Conservation (phyloP, 2,113 vertebrate genomes). For the Perccottus glenii region DNA sequence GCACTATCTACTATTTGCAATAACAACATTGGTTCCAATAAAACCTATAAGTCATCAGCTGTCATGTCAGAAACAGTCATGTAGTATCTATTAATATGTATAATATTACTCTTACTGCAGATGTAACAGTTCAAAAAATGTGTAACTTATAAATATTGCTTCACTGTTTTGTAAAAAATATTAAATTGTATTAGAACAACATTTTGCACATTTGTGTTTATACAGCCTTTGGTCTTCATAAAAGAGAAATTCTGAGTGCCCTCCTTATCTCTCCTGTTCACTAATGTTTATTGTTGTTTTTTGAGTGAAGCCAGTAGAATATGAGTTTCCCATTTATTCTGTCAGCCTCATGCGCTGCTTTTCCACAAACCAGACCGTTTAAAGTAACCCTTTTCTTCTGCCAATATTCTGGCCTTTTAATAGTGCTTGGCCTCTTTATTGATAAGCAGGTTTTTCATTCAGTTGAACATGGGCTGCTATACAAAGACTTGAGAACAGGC, state of each 20-base stretch:
- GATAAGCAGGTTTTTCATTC: constrained; percentile 72
- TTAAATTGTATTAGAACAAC: too few relatives aligned
- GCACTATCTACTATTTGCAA: too few relatives aligned
- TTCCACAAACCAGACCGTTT: constrained; percentile 41
- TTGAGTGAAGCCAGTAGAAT: constrained; percentile 17
- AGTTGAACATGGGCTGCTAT: constrained; percentile 46
- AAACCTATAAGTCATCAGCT: too few relatives aligned
- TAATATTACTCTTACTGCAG: too few relatives aligned
- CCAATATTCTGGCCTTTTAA: constrained; percentile 55
- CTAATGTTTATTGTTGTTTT: constrained; percentile 35
- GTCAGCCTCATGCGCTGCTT: constrained; percentile 17
- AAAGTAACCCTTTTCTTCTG: constrained; percentile 50
- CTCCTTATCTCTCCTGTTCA: neutral
- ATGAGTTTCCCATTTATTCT: constrained; percentile 55
- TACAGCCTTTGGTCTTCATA: neutral
- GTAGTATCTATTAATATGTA: too few relatives aligned
- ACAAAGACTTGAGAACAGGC: constrained; percentile 68
- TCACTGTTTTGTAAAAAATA: too few relatives aligned
- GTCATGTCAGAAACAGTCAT: too few relatives aligned
- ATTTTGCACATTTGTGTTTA: too few relatives aligned
- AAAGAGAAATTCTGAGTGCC: neutral
- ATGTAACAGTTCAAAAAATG: too few relatives aligned
- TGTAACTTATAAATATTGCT: too few relatives aligned
- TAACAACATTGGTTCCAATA: too few relatives aligned
- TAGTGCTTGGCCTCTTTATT: constrained; percentile 55